A percentile compares a stretch with the other conserved stretches of the same genome.
Evolutionary conservation across 2,113 vertebrate genomes (phyloP).

Genomic region (Illadopsis cleaveri): DNA sequence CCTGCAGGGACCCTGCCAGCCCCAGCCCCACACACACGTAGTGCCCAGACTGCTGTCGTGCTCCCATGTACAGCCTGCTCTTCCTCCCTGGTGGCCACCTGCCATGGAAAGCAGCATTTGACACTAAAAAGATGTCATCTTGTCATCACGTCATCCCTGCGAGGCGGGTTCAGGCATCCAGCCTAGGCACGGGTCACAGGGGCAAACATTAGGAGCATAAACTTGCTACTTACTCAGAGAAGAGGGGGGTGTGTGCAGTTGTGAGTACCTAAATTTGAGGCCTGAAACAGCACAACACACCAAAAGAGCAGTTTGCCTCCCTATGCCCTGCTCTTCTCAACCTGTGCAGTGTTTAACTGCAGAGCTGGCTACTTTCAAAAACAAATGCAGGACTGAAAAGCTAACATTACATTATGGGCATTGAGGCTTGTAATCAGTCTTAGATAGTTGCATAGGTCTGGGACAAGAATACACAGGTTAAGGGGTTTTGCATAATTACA

Average conservation of each 20-base stretch:
- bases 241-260: background rate
- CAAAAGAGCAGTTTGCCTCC: background rate
- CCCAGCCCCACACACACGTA: accelerated
- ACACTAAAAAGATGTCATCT: background rate
- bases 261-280: background rate
- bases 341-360: background rate
- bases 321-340: accelerated
- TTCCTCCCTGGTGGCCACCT: background rate
- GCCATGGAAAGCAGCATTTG: background rate
- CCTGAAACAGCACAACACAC: background rate
- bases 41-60: accelerated
- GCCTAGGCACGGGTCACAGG: background rate
- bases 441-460: background rate
- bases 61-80: background rate
- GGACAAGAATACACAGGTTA: background rate
- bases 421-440: background rate
- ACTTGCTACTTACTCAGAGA: background rate
- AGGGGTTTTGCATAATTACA: background rate
- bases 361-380: background rate
- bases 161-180: background rate
- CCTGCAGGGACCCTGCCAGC: background rate
- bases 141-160: background rate
- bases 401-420: background rate
- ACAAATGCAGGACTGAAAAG: background rate
- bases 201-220: background rate